phyloP scores from a whole-genome alignment of 2,797 vertebrate genomes.

The Capromys pilorides region DNA sequence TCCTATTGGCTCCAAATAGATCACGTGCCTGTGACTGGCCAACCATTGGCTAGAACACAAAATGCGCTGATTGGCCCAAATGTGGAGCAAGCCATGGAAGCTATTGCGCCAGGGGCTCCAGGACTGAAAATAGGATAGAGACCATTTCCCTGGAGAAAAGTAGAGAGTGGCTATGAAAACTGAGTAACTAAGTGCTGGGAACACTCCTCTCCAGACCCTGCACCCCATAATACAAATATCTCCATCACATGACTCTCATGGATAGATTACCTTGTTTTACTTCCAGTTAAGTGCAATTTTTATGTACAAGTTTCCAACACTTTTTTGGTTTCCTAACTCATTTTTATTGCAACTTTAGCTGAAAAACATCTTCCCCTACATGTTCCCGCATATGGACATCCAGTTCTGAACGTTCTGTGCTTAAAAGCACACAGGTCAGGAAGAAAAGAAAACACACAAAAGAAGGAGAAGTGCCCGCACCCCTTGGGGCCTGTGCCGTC shows the following conservation, averaged over 20 bases:
- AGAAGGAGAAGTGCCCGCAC: neutral
- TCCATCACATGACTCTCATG: neutral
- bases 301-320: neutral
- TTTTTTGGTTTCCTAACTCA: conserved; percentile 29
- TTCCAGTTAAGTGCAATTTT: neutral
- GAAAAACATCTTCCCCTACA: neutral
- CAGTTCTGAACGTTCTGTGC: neutral
- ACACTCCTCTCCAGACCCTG: too few relatives aligned
- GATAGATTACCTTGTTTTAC: neutral
- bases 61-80: neutral
- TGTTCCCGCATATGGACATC: neutral
- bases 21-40: neutral
- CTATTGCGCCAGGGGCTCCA: neutral
- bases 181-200: neutral
- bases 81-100: neutral
- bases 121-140: neutral
- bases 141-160: neutral
- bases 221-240: neutral
- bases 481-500: neutral
- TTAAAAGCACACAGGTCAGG: neutral
- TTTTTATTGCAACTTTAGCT: conserved; percentile 25
- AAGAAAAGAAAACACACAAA: neutral
- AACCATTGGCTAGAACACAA: neutral
- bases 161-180: neutral
- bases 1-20: neutral